Base-by-base conservation (phyloP, 2,797 vertebrate species). In the Anas bahamensis region DNA sequence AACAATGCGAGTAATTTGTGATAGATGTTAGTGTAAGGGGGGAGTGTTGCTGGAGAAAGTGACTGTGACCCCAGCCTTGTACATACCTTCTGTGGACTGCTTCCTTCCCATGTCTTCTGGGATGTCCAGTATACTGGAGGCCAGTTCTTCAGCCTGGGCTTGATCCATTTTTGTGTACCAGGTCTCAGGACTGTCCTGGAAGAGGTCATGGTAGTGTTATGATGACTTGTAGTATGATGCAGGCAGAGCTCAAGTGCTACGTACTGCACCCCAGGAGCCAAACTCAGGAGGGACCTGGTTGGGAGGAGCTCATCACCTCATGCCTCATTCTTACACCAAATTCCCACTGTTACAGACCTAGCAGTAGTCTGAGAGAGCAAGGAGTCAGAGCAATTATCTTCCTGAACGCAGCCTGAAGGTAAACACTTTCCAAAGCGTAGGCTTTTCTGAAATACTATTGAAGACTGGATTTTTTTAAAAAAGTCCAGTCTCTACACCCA, bases 151-250 rank as follows among this genome's bases (percentile, higher is more conserved):
- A 56, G 98, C 97, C 92, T 98, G 98, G 85, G 97, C 87, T 68
- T 90, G 94, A 82, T 98, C 97, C 64, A 98, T 95, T 76, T 97
- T 97, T 96, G 97, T 95, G 93, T 99, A 98, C 75, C 98, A 81
- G 23, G 94, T 96, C 82, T 98, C 97, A 31, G 98, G 84, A 56
- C 97, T 97, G 66, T 91, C 81, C 98, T 99, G 92, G 44, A 94
- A 94, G 96, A 78, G 19, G 64, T 6, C 86, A 41, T 8, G 80
- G 23, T 31, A 61, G 22, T 5, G 5, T 56, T 50, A 55, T 3
- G 37, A 63, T 77, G 57, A 33, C 14, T 39, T 41, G 17, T 16
- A 70, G 42, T 44, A 44, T 44, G 42, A 44, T 44, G 42, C 42
- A 44, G 42, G 42, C 42, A 44, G 42, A 44, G 42, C 42, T 9